A percentile compares a stretch with the other conserved stretches of the same genome.
Conservation (phyloP, 1,140 invertebrate genomes). For the Caerostris extrusa region DNA sequence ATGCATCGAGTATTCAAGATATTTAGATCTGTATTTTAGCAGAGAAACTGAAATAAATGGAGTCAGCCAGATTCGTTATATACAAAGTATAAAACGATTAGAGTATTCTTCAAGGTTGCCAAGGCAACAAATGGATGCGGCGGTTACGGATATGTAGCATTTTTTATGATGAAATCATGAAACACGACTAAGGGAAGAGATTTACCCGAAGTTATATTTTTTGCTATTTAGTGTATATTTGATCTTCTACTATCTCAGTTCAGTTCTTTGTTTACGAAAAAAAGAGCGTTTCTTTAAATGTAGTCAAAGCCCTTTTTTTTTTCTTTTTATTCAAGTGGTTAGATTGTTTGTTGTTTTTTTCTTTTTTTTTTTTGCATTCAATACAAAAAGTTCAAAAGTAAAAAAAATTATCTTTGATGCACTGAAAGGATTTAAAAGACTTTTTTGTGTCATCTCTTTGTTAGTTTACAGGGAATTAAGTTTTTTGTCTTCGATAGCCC, state of each 20-base stretch:
- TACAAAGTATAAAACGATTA: constrained; percentile 32
- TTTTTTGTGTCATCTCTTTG: not conserved
- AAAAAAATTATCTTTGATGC: constrained; percentile 28
- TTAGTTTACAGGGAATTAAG: not conserved
- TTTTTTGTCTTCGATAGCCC: not conserved
- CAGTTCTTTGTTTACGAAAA: constrained; percentile 68
- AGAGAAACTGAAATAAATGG: not conserved
- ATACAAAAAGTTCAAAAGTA: not conserved
- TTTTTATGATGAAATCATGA: constrained; percentile 52
- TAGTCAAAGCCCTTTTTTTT: constrained; percentile 28
- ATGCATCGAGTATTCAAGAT: no score
- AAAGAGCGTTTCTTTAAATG: constrained; percentile 51
- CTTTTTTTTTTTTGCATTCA: not conserved
- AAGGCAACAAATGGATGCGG: constrained; percentile 72
- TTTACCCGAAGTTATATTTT: constrained; percentile 37
- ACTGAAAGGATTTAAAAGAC: not conserved
- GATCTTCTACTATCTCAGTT: constrained; percentile 49
- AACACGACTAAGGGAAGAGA: constrained; percentile 57
- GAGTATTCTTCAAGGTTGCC: constrained; percentile 58
- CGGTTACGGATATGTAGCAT: constrained; percentile 41
- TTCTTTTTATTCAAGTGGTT: constrained; percentile 52
- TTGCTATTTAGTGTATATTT: constrained; percentile 67
- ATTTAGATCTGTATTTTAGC: not conserved
- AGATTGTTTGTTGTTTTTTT: not conserved
- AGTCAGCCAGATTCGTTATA: constrained; percentile 20